A percentile compares a stretch with the other conserved stretches of the same genome.
Conservation (phyloP, 2,797 vertebrate genomes). For the Euphonia xanthogaster region DNA sequence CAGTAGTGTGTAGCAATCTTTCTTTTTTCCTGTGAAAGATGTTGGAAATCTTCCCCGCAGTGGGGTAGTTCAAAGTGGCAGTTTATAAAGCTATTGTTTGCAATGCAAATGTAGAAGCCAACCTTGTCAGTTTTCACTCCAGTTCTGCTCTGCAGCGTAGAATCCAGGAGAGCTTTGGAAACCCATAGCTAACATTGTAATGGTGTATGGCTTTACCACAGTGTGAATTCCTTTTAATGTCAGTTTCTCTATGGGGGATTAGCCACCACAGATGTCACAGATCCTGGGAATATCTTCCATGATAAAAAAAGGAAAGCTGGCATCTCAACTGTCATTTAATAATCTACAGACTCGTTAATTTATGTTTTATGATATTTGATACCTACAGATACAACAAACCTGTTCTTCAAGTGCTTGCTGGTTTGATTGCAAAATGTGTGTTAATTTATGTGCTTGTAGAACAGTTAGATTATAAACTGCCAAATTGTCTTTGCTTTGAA, state of each 20-base stretch:
- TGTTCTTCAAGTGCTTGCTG: slow-evolving; percentile 26
- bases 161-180: slow-evolving; percentile 60
- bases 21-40: not conserved
- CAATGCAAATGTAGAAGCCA: slow-evolving; percentile 25
- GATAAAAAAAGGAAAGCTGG: slow-evolving; percentile 72
- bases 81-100: slow-evolving; percentile 30
- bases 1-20: not conserved
- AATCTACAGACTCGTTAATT: slow-evolving; percentile 61
- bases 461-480: slow-evolving; percentile 8
- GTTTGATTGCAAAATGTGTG: slow-evolving; percentile 46
- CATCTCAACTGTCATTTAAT: slow-evolving; percentile 69
- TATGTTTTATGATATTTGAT: slow-evolving; percentile 62
- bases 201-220: slow-evolving; percentile 70
- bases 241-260: slow-evolving; percentile 75
- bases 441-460: slow-evolving; percentile 42
- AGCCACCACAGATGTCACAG: slow-evolving; percentile 77
- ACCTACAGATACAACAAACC: slow-evolving; percentile 49
- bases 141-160: not conserved
- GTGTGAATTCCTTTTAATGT: slow-evolving; percentile 75
- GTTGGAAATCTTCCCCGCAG: not conserved
- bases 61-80: not conserved
- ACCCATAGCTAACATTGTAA: slow-evolving; percentile 66
- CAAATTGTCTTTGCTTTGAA: not conserved
- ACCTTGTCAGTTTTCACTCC: slow-evolving; percentile 1
- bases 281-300: slow-evolving; percentile 77